Base-by-base conservation (phyloP, 2,888 invertebrate species). In the Xanthorhoe designata region DNA sequence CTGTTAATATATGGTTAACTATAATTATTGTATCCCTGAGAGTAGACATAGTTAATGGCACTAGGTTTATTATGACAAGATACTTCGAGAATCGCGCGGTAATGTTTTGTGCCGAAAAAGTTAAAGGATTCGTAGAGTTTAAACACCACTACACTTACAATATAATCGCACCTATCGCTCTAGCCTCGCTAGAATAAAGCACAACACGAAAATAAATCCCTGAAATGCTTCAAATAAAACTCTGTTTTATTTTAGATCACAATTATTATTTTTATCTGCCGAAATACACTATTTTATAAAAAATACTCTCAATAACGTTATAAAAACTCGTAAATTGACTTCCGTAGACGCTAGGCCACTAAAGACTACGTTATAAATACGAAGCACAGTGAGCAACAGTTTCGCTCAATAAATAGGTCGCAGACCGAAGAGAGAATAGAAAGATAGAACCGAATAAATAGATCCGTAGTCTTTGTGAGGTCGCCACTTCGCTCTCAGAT, bases 201-300 rank as follows among this genome's bases (percentile, higher is more conserved):
- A 90, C 91, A 86, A 90, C 89, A 85, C 88, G 83, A 85, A 82
- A 88, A 87, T 81, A 81, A 84, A 85, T 88, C 86, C 90, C 88
- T 89, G 88, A 92, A 91, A 91, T 88, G 89, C 88, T 88, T 85
- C 85, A 92, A 92, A 92, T 92, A 92, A 93, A 93, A 93, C 92
- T 93, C 90, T 90, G 92, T 92, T 92, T 92, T 91, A 92, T 91
- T 90, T 81, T 76, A 86, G 82, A 92, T 92, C 91, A 92, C 92
- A 91, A 90, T 86, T 85, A 89, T 89, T 89, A 88, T 87, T 88
- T n/a, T 81, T 84, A 56, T 84, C 77, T 70, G 75, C 69, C 68
- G 70, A 82, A 86, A 86, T 92, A 91, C 88, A 91, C 81, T 84
- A 79, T 82, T 86, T 80, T 78, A 88, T 52, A 55, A 67, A 92